Evolutionary conservation across 2,113 vertebrate genomes (phyloP), one percentile per base, ranked within the genome.

Genomic region (Nycticryphes semicollaris): DNA sequence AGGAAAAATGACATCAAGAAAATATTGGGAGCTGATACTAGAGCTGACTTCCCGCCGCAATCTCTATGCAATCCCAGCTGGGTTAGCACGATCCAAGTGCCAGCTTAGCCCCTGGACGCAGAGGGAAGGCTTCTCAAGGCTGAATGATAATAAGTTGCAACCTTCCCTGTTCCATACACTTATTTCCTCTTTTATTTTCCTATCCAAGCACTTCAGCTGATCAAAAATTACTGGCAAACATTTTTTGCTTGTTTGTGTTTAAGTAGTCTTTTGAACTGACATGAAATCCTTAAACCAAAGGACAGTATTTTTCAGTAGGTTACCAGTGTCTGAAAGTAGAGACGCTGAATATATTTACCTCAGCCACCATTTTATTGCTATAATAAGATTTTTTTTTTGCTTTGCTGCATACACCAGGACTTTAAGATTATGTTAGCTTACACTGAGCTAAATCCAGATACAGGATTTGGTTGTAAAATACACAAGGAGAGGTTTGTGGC

Each of bases 401-500:
- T 93, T 88, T 92, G 56, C 90, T 84, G 64, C 89, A 53, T 83
- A 80, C 72, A 93, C 87, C 90, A 90, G 66, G 83, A 95, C 90
- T 94, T 96, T 81, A 88, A 95, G 95, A 90, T 94, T 96, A 90
- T 39, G 80, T 74, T 93, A 78, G 85, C 25, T 96, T 96, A 87
- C 1, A 33, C 84, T 89, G 73, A 90, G 73, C 96, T 96, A 92
- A 97, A 94, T 84, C 83, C 93, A 94, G 84, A 84, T 90, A 72
- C 0, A 0, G 79, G 90, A 94, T 96, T 95, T 93, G 67, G 82
- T 95, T 94, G 80, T 96, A 94, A 94, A 95, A 84, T 93, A n/a
- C 57, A 94, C 90, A 95, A 88, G 88, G 68, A 86, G 68, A 72
- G 90, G 76, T 84, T 84, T 94, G 86, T 94, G 80, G 45, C 66